Percentiles rank a stretch among this genome's conserved stretches.
phyloP scores from a whole-genome alignment of 2,113 vertebrate species.

The Hypomesus transpacificus region DNA sequence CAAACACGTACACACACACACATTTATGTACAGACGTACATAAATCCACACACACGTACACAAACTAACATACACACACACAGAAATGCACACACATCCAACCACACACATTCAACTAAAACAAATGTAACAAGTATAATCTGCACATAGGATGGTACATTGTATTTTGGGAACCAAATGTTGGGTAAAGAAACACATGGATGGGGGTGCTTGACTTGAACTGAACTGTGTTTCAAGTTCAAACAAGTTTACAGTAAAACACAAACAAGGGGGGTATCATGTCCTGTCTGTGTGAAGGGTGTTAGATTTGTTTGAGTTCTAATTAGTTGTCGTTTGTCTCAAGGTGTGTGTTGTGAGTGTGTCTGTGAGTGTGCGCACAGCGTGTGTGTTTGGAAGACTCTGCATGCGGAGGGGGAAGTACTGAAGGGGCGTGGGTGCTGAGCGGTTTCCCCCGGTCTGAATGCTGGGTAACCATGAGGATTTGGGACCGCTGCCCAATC shows the following conservation, averaged over 20 bases:
- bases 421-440: too few species aligned
- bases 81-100: not conserved
- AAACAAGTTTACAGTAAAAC: not conserved
- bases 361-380: constrained; percentile 4
- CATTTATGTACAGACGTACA: constrained; percentile 16
- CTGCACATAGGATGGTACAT: not conserved
- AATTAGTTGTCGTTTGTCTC: not conserved
- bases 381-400: constrained; percentile 14
- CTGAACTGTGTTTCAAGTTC: constrained; percentile 8
- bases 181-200: too few species aligned
- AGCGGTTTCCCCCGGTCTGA: constrained; percentile 24
- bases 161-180: not conserved
- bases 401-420: not conserved
- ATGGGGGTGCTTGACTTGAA: constrained; percentile 13
- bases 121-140: not conserved
- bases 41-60: constrained; percentile 26
- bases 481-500: constrained; percentile 50
- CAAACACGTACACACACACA: constrained; percentile 4
- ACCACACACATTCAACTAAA: not conserved
- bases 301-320: not conserved
- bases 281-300: constrained; percentile 15
- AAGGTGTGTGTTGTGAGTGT: not conserved
- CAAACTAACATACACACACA: not conserved
- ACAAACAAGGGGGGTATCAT: constrained; percentile 19
- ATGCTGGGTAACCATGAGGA: constrained; percentile 54